Conservation (phyloP, 1,140 invertebrate genomes). For the Pseudomyrmex dendroicus region DNA sequence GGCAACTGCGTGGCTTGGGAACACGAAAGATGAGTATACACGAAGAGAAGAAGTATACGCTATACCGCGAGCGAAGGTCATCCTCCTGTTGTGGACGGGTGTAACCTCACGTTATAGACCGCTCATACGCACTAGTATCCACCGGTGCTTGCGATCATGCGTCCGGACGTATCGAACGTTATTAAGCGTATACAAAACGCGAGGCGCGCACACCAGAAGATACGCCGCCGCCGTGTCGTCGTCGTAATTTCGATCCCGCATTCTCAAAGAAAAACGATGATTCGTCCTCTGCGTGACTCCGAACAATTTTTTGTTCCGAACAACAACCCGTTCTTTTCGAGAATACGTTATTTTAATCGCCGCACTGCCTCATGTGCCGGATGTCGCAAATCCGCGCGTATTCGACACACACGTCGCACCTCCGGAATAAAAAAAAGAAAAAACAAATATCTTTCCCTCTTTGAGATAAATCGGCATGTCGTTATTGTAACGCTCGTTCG, state of each 20-base stretch:
- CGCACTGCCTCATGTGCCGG: not conserved
- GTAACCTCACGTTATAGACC: constrained; percentile 54
- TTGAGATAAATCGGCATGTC: constrained; percentile 36
- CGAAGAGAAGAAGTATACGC: constrained; percentile 42
- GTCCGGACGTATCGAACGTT: constrained; percentile 48
- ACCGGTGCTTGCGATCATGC: constrained; percentile 62
- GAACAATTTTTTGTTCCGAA: constrained; percentile 3
- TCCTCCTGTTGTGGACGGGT: constrained; percentile 47
- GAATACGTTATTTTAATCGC: constrained; percentile 39
- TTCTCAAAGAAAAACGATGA: not conserved
- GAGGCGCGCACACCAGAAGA: constrained; percentile 1
- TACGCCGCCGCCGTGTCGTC: too few species aligned
- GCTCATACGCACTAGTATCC: constrained; percentile 20
- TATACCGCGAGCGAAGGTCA: constrained; percentile 67
- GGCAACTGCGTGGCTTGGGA: constrained; percentile 71
- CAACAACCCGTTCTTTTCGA: constrained; percentile 25
- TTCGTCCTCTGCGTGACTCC: constrained; percentile 31
- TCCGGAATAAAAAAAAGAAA: not conserved
- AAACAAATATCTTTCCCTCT: not conserved
- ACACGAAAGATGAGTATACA: constrained; percentile 69
- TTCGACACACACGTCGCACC: constrained; percentile 4
- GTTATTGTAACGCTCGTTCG: constrained; percentile 18
- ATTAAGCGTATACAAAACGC: constrained; percentile 41
- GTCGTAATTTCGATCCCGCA: constrained; percentile 24
- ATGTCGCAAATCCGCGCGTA: constrained; percentile 40